Conservation (phyloP, 2,113 vertebrate species). For the Neolamprologus ventralis region DNA sequence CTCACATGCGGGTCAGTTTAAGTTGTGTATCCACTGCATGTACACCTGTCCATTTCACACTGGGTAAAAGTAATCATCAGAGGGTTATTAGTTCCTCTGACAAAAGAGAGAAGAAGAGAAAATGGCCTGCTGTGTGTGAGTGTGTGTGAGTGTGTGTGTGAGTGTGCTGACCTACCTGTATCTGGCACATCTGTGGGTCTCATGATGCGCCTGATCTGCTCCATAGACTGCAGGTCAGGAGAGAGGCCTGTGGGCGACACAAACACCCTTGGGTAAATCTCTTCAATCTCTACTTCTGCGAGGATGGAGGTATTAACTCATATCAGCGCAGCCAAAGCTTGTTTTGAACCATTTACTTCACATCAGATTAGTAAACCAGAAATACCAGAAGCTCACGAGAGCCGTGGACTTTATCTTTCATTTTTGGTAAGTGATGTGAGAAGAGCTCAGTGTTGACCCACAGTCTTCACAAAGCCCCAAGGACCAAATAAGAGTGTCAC, state of each 20-base stretch:
- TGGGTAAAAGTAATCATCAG: neutral
- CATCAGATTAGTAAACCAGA: neutral
- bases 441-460: neutral
- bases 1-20: fast-evolving
- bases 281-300: neutral
- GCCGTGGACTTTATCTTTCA: neutral
- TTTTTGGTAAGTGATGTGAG: neutral
- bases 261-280: neutral
- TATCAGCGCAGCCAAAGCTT: neutral
- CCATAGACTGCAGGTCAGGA: conserved; percentile 93
- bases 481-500: neutral
- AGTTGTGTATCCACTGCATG: neutral
- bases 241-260: conserved; percentile 75
- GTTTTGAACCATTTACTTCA: neutral
- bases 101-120: neutral
- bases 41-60: neutral
- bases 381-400: neutral
- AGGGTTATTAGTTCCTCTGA: neutral
- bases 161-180: conserved; percentile 70
- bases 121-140: fast-evolving
- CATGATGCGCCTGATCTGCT: conserved; percentile 96
- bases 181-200: conserved; percentile 94
- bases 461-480: neutral
- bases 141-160: fast-evolving
- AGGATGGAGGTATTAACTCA: neutral